Percentiles rank a stretch among this genome's conserved stretches.
These are phyloP conservation scores for Monochamus alternatus DNA, from an alignment of 2,888 invertebrate species.

Conservation along the genomic window DNA sequence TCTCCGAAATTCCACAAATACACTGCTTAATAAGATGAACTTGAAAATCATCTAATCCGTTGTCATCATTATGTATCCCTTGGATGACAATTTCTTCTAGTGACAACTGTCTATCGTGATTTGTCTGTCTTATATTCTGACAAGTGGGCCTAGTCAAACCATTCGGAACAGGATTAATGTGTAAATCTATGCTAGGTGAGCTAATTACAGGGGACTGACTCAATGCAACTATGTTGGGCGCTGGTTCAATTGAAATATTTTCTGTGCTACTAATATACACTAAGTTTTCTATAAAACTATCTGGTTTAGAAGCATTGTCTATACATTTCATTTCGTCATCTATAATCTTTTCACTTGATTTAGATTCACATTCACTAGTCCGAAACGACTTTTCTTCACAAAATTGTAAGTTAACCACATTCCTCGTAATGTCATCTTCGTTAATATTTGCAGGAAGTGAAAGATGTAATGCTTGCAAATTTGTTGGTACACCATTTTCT, in stretches of 20 bases:
- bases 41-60: conserved; percentile 74
- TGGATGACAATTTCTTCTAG: conserved; percentile 22
- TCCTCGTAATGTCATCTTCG: conserved; percentile 65
- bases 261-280: conserved; percentile 48
- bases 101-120: conserved; percentile 24
- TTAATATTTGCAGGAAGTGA: conserved; percentile 64
- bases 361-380: conserved; percentile 55
- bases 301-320: conserved; percentile 40
- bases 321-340: conserved; percentile 45
- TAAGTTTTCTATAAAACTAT: conserved; percentile 11
- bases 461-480: conserved; percentile 65
- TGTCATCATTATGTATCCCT: conserved; percentile 42
- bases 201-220: conserved; percentile 28
- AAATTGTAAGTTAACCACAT: conserved; percentile 61
- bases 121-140: conserved; percentile 25
- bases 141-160: conserved; percentile 14
- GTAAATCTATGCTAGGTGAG: conserved; percentile 19
- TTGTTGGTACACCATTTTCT: conserved; percentile 67
- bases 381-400: conserved; percentile 57
- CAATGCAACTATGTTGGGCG: conserved; percentile 58
- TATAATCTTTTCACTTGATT: conserved; percentile 54
- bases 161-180: conserved; percentile 40
- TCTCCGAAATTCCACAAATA: conserved; percentile 84
- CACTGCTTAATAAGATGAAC: conserved; percentile 83
- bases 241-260: conserved; percentile 59